Percentiles rank a stretch among this genome's conserved stretches.
phyloP scores from a whole-genome alignment of 2,113 vertebrate species.

The Hemiscyllium ocellatum region DNA sequence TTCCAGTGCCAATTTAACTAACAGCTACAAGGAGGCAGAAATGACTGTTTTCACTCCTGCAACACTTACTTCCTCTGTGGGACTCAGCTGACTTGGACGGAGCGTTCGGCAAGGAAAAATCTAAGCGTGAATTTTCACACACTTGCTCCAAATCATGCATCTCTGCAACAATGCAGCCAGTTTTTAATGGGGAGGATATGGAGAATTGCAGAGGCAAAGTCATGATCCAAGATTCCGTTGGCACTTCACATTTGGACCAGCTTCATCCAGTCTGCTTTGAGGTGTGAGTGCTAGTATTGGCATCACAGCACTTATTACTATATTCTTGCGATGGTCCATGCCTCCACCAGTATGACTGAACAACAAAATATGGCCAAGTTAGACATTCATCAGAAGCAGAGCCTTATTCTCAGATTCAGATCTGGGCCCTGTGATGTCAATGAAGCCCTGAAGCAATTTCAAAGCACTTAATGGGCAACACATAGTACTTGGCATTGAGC shows the following conservation, averaged over 20 bases:
- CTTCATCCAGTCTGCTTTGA: neutral
- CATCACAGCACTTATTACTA: neutral
- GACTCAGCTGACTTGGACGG: neutral
- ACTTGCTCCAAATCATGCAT: neutral
- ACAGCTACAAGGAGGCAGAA: neutral
- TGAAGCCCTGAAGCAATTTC: neutral
- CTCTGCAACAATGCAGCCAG: neutral
- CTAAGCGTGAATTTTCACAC: neutral
- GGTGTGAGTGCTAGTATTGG: neutral
- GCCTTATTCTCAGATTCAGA: neutral
- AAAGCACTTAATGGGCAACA: neutral
- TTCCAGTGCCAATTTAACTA: neutral
- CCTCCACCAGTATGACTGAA: neutral
- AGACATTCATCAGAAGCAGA: neutral
- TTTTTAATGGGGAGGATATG: neutral
- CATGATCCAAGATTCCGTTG: neutral
- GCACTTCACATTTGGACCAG: neutral
- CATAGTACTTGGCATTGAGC: neutral
- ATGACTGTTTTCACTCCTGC: neutral
- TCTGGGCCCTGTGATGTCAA: neutral
- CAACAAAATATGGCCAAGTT: neutral
- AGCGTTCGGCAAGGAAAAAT: neutral
- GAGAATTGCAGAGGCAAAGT: neutral
- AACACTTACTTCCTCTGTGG: neutral
- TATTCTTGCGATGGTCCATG: neutral